Conservation (phyloP, 2,113 vertebrate species). For the Callipepla squamata region DNA sequence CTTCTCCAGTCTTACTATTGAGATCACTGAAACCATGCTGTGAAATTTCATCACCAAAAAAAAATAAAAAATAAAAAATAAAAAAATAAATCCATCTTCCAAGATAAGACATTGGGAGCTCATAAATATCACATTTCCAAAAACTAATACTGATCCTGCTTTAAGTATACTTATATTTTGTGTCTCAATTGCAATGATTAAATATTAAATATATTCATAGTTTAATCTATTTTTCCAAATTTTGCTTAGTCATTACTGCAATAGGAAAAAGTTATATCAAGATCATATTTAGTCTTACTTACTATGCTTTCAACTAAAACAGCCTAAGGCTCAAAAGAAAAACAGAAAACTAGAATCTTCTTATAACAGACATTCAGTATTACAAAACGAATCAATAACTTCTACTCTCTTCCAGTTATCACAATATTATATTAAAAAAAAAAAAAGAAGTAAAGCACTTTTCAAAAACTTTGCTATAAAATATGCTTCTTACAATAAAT, state of each 20-base stretch:
- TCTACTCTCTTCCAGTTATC: neutral
- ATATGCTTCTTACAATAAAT: neutral
- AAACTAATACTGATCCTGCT: neutral
- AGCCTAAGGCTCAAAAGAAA: neutral
- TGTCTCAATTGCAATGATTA: neutral
- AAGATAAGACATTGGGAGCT: neutral
- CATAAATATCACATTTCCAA: neutral
- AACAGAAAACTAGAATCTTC: neutral
- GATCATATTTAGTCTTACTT: neutral
- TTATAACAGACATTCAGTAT: neutral
- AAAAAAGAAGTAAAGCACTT: neutral
- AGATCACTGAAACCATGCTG: neutral
- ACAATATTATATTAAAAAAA: neutral
- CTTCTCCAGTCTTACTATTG: neutral
- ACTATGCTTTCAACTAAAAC: neutral
- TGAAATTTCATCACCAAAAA: neutral
- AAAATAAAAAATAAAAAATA: neutral
- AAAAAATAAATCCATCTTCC: neutral
- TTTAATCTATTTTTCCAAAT: neutral
- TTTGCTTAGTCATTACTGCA: neutral
- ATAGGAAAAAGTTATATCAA: neutral
- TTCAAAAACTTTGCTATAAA: neutral
- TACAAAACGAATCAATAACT: neutral
- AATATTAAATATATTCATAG: neutral
- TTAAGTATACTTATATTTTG: neutral